A percentile compares a stretch with the other conserved stretches of the same genome.
These are phyloP conservation scores for Hydrotaea cyrtoneurina DNA, from an alignment of 2,888 invertebrate genomes.

Conservation along the genomic window DNA sequence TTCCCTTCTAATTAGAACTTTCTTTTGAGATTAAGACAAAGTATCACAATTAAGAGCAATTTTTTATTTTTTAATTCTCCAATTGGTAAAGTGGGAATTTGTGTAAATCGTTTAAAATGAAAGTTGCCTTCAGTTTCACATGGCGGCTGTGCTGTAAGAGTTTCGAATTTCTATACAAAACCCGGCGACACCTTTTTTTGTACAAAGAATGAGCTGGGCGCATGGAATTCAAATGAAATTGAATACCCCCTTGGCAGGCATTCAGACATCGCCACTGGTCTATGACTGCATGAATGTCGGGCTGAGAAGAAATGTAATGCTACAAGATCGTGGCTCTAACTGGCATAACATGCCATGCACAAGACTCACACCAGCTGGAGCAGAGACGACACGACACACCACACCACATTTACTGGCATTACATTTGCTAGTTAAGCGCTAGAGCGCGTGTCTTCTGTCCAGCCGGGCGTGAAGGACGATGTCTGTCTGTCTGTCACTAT, in stretches of 20 bases:
- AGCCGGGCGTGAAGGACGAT: slow-evolving; percentile 78
- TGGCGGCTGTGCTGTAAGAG: too few relatives aligned
- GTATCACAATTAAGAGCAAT: too few relatives aligned
- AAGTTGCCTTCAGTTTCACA: too few relatives aligned
- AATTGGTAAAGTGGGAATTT: too few relatives aligned
- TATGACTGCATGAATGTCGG: neutral
- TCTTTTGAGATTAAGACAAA: too few relatives aligned
- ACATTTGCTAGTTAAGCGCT: neutral
- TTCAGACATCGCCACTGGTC: neutral
- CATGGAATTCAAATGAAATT: neutral
- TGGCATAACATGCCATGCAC: neutral
- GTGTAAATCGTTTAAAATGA: too few relatives aligned
- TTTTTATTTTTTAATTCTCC: too few relatives aligned
- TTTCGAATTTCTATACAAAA: too few relatives aligned
- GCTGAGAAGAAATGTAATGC: neutral
- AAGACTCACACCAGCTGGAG: neutral
- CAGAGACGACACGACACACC: too few relatives aligned
- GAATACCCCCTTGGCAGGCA: neutral
- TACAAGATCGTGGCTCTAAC: neutral
- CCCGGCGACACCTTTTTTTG: too few relatives aligned
- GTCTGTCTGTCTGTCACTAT: slow-evolving; percentile 54
- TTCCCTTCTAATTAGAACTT: too few relatives aligned
- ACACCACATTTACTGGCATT: neutral
- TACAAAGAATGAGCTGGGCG: too few relatives aligned
- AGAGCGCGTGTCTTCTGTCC: slow-evolving; percentile 68